Evolutionary conservation across 2,888 invertebrate genomes (phyloP).

Genomic region (Thumatha senex): DNA sequence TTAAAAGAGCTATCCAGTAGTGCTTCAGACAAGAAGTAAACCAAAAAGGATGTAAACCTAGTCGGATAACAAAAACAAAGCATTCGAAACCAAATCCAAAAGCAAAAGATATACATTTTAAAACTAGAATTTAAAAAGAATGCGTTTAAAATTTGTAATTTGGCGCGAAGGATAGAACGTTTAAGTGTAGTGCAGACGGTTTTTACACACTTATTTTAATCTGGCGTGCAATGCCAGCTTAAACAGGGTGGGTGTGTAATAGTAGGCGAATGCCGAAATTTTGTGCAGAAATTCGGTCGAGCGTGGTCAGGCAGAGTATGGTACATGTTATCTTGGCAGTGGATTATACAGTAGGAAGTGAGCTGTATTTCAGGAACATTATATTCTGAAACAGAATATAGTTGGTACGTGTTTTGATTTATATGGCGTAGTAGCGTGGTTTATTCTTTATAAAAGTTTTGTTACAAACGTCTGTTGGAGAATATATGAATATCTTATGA

Average conservation of each 20-base stretch:
- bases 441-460: background rate
- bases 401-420: background rate
- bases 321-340: constrained; percentile 11
- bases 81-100: background rate
- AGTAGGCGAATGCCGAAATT: constrained; percentile 36
- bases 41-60: background rate
- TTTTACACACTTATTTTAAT: constrained; percentile 37
- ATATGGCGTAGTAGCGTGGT: background rate
- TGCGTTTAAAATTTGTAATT: constrained; percentile 42
- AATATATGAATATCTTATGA: no score
- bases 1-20: no score
- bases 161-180: constrained; percentile 27
- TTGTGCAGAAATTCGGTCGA: constrained; percentile 36
- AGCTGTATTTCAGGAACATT: constrained; percentile 14
- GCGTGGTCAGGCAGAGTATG: constrained; percentile 27
- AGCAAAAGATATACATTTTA: background rate
- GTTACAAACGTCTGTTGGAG: background rate
- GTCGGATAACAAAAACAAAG: constrained; percentile 2
- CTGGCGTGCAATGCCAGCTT: constrained; percentile 33
- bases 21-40: background rate
- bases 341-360: constrained; percentile 16
- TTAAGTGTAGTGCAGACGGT: constrained; percentile 30
- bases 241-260: constrained; percentile 22
- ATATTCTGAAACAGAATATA: background rate
- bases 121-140: constrained; percentile 24